These are phyloP conservation scores for Troilus luridus DNA, from an alignment of 2,888 invertebrate genomes.

Conservation along the genomic window DNA sequence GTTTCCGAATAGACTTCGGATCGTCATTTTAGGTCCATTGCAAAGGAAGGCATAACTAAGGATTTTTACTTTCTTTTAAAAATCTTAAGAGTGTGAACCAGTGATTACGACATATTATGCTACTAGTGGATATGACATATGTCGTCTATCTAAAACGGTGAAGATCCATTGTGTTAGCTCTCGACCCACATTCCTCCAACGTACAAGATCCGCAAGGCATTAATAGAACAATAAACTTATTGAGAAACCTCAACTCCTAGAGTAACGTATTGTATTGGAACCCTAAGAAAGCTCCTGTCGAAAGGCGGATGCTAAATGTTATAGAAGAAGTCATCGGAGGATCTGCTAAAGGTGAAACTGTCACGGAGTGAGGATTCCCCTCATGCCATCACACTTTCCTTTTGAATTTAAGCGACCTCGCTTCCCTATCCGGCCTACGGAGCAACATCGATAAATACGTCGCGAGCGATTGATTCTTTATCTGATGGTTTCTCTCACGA, in stretches of 20 bases:
- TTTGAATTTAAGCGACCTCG: constrained; percentile 9
- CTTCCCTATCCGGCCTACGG: background rate
- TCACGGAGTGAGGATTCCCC: constrained; percentile 9
- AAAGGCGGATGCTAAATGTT: background rate
- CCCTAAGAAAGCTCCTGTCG: background rate
- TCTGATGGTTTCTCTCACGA: constrained; percentile 18
- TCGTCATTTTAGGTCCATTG: too few species aligned
- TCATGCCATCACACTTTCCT: constrained; percentile 36
- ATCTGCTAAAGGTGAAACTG: constrained; percentile 37
- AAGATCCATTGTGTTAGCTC: too few species aligned
- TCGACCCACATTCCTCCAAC: too few species aligned
- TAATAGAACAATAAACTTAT: background rate
- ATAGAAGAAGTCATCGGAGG: constrained; percentile 20
- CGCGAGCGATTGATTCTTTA: background rate
- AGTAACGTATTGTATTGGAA: too few species aligned
- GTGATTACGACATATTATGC: too few species aligned
- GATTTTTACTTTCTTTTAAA: too few species aligned
- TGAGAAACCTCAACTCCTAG: background rate
- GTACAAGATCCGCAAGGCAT: too few species aligned
- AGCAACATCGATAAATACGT: constrained; percentile 12
- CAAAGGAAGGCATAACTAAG: too few species aligned
- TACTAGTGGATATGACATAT: too few species aligned
- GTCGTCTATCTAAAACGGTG: too few species aligned
- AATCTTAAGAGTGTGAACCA: too few species aligned
- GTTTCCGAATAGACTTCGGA: too few species aligned